Evolutionary conservation across 2,113 vertebrate species (phyloP).

Genomic region (Telmatochromis sp.): DNA sequence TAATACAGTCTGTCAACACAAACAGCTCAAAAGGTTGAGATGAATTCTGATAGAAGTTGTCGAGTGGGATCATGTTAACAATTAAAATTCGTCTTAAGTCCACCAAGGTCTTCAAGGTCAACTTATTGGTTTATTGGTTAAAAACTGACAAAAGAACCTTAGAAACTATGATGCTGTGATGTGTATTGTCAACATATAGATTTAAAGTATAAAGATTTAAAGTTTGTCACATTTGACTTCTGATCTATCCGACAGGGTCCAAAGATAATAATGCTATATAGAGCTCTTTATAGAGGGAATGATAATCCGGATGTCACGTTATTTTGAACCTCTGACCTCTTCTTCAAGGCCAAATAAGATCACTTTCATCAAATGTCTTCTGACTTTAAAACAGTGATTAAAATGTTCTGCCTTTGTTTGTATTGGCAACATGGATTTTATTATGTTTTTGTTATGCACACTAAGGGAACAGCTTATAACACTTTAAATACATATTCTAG

Average conservation of each 20-base stretch:
- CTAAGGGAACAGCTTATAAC: neutral
- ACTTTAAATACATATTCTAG: neutral
- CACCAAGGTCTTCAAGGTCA: neutral
- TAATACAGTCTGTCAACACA: neutral
- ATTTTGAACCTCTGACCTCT: neutral
- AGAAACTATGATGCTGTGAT: accelerated
- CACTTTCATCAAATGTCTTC: neutral
- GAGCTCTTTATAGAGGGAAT: accelerated
- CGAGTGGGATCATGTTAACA: neutral
- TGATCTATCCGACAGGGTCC: accelerated
- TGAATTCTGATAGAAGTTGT: neutral
- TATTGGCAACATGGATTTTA: neutral
- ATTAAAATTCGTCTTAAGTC: neutral
- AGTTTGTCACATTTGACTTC: neutral
- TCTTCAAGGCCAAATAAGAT: neutral
- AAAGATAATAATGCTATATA: neutral
- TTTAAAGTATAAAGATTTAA: neutral
- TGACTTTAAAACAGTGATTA: neutral
- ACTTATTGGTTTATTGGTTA: accelerated
- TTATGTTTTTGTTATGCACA: neutral
- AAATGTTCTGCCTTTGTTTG: neutral
- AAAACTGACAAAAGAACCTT: neutral
- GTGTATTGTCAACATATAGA: neutral
- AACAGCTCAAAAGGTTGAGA: neutral
- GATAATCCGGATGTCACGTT: accelerated